phyloP scores from a whole-genome alignment of 2,797 vertebrate species.

The Cheirogaleus major region DNA sequence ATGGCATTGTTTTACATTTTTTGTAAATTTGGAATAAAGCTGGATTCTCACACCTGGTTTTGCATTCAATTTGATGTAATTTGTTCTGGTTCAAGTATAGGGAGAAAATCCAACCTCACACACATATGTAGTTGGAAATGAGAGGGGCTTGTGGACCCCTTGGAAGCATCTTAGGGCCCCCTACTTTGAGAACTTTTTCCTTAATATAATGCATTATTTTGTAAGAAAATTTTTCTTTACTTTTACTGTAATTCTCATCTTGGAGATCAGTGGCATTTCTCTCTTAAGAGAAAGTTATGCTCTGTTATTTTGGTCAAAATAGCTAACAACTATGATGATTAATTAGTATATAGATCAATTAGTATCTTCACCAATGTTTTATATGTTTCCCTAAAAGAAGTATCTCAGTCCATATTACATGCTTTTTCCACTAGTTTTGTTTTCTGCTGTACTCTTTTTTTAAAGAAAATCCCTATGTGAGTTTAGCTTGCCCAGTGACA shows the following conservation, averaged over 20 bases:
- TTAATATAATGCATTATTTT: conserved; percentile 14
- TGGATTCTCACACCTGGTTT: neutral
- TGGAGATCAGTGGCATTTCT: neutral
- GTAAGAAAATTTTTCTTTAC: neutral
- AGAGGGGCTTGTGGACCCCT: neutral
- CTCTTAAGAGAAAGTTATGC: neutral
- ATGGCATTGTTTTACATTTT: conserved; percentile 14
- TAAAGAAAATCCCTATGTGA: neutral
- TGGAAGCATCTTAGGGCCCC: neutral
- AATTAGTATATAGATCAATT: neutral
- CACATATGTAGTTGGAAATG: neutral
- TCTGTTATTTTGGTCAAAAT: neutral
- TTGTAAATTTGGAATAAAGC: neutral
- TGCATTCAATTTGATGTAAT: neutral
- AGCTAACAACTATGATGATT: neutral
- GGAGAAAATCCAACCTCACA: neutral
- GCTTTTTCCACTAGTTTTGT: neutral
- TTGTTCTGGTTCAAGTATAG: neutral
- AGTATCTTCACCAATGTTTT: neutral
- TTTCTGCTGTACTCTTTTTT: neutral
- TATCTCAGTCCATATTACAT: neutral
- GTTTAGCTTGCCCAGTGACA: neutral
- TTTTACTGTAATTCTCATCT: neutral
- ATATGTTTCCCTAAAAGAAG: neutral
- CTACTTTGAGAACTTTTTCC: neutral